Evolutionary conservation across 2,888 invertebrate genomes (phyloP).

Genomic region (Masnerella sp.): DNA sequence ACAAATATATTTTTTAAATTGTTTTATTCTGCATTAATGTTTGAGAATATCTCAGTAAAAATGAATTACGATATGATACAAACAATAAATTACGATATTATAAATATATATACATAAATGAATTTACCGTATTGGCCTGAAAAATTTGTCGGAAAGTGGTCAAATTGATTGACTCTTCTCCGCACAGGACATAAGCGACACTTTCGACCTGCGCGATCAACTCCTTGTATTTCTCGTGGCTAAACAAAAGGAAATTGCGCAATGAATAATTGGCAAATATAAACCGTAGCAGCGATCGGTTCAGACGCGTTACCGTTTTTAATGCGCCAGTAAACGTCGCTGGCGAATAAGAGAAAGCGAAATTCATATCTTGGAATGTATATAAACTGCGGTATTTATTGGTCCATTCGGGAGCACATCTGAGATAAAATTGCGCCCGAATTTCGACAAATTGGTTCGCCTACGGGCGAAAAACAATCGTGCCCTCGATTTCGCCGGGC

Average conservation of each 20-base stretch:
- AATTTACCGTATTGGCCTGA: constrained; percentile 87
- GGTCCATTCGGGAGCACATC: constrained; percentile 33
- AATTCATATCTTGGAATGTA: constrained; percentile 46
- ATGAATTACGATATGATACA: no score
- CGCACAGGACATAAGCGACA: constrained; percentile 90
- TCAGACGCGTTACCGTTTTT: constrained; percentile 35
- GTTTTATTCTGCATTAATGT: no score
- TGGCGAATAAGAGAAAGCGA: constrained; percentile 52
- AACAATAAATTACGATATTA: no score
- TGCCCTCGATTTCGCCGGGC: constrained; percentile 39
- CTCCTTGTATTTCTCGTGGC: constrained; percentile 90
- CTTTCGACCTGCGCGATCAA: constrained; percentile 92
- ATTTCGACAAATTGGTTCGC: constrained; percentile 44
- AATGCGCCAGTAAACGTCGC: constrained; percentile 35
- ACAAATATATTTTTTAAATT: no score
- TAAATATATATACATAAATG: no score
- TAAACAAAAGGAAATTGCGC: constrained; percentile 77
- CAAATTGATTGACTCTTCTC: constrained; percentile 85
- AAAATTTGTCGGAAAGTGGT: constrained; percentile 88
- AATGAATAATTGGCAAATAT: constrained; percentile 3
- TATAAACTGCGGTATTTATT: constrained; percentile 51
- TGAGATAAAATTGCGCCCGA: constrained; percentile 42
- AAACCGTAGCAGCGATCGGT: constrained; percentile 12
- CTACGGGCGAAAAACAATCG: constrained; percentile 31
- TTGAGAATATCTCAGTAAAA: no score